Evolutionary conservation across 2,888 invertebrate species (phyloP), one percentile per base, ranked within the genome.

Genomic region (Caenorhabditis sp.): DNA sequence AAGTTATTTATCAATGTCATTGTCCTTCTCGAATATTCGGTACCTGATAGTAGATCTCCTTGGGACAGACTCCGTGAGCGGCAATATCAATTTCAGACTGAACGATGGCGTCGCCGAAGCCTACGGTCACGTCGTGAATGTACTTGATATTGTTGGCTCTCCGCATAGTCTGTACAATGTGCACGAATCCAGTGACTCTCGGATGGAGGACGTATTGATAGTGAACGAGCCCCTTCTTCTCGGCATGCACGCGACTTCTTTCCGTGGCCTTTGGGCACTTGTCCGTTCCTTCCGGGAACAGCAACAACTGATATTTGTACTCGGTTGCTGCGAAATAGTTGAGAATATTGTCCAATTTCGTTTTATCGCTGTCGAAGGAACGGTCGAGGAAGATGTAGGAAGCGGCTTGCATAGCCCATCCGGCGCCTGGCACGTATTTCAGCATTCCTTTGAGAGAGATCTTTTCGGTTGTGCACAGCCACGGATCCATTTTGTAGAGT

Each of bases 241-340:
- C 90, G 0, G 95, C 95, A 89, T 92, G 95, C 79, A 90, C 91
- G 85, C 94, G 92, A 81, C 94, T 94, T 41, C 92, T 92, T 20
- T 89, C 90, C 82, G 92, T 92, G 59, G 94, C 94, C 20, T 91
- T 91, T 22, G 91, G 90, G 32, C 94, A 94, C 70, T 95, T 91
- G 89, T 95, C 94, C 0, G 95, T 95, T 13, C 95, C 95, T 90
- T 95, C 95, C 0, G 95, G 95, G 87, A 93, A 93, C 79, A 95
- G 91, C 32, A 95, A 90, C 48, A 95, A 89, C 90, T 94, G 90
- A 65, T 90, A 90, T 56, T 92, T 92, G 86, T 93, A 92, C 8
- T 91, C 90, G 46, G 93, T 90, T 66, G 92, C 92, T 37, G 92
- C 91, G 85, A 94, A 93, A 89, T 95, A 95, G 82, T 93, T 92